Percentiles rank a stretch among this genome's conserved stretches.
phyloP scores from a whole-genome alignment of 2,113 vertebrate species.

The Oreotrochilus melanogaster region DNA sequence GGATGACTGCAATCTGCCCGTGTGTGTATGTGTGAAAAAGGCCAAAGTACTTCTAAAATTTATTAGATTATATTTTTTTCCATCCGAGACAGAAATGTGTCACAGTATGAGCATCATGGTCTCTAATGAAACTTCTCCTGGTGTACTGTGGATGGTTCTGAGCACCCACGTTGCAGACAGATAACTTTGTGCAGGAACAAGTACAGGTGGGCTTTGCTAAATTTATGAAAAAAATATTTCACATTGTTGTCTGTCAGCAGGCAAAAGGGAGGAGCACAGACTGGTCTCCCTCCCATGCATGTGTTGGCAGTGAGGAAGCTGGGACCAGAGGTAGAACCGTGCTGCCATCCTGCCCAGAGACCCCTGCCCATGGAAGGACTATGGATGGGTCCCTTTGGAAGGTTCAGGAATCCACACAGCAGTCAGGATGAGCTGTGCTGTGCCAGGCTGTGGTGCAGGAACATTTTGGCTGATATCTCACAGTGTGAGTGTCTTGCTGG shows the following conservation, averaged over 20 bases:
- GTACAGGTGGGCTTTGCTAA: not conserved
- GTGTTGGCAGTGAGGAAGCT: not conserved
- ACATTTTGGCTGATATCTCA: not conserved
- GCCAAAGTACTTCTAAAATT: not conserved
- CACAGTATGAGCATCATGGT: not conserved
- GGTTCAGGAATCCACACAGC: not conserved
- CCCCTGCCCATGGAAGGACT: too few species aligned
- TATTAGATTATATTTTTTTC: not conserved
- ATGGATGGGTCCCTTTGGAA: too few species aligned
- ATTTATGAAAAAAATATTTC: not conserved
- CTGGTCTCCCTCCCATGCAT: not conserved
- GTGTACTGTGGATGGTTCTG: not conserved
- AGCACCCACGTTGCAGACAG: not conserved
- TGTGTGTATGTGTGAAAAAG: not conserved
- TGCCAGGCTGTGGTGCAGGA: not conserved
- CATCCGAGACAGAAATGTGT: not conserved
- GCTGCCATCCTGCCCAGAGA: fast-evolving
- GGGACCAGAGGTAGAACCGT: not conserved
- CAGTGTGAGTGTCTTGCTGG: not conserved
- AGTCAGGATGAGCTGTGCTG: not conserved
- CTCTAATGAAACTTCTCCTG: not conserved
- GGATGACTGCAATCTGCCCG: not conserved
- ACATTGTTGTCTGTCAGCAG: not conserved
- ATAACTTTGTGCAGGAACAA: not conserved
- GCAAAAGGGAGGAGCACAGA: not conserved